phyloP scores from a whole-genome alignment of 2,888 invertebrate species.

The Strigamia crassipes region DNA sequence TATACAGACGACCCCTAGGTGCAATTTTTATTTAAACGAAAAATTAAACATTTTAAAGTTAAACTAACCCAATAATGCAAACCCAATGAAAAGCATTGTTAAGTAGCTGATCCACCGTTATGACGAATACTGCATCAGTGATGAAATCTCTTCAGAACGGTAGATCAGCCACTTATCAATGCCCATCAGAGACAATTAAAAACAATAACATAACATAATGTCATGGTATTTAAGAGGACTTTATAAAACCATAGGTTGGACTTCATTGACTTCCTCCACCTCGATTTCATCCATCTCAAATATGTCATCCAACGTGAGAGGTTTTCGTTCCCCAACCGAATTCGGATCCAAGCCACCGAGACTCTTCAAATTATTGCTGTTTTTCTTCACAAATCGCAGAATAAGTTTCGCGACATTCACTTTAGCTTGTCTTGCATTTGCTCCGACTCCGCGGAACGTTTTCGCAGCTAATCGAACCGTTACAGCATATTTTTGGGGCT shows the following conservation, averaged over 20 bases:
- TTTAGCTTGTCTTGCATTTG: neutral
- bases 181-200: neutral
- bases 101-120: neutral
- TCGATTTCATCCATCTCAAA: constrained; percentile 5
- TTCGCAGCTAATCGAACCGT: neutral
- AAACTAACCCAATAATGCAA: too few species aligned
- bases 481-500: neutral
- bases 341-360: neutral
- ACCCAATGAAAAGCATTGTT: neutral
- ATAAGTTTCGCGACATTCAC: neutral
- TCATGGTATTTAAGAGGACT: neutral
- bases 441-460: neutral
- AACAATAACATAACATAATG: neutral
- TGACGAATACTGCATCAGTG: neutral
- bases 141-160: neutral
- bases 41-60: too few species aligned
- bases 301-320: neutral
- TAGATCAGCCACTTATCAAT: constrained; percentile 15
- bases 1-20: too few species aligned
- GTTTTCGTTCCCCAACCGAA: neutral
- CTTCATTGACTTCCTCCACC: neutral
- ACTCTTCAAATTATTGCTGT: neutral
- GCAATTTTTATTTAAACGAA: too few species aligned
- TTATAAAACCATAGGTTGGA: neutral
- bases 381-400: neutral